These are phyloP conservation scores for Catostomus latipinnis DNA, from an alignment of 2,797 vertebrate species.

Conservation along the genomic window DNA sequence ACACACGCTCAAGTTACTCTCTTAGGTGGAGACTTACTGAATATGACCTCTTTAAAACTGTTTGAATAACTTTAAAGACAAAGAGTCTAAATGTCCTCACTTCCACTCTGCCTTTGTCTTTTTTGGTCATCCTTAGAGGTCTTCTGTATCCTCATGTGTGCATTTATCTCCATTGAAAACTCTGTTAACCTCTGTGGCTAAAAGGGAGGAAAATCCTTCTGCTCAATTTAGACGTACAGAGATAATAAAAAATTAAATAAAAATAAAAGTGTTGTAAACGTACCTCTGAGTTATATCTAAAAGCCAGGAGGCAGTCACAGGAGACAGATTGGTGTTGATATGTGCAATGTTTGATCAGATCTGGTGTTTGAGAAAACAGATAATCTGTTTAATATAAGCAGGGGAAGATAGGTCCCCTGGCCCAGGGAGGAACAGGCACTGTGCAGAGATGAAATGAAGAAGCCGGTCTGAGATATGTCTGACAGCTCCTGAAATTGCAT, in stretches of 20 bases:
- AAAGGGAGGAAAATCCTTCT: conserved; percentile 19
- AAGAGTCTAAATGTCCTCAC: conserved; percentile 30
- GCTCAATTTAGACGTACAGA: not conserved
- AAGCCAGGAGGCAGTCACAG: conserved; percentile 39
- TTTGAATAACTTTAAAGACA: conserved; percentile 35
- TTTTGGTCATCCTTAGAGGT: conserved; percentile 6
- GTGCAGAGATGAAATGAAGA: conserved; percentile 49
- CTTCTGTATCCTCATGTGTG: not conserved
- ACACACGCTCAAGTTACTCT: conserved; percentile 42
- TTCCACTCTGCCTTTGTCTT: conserved; percentile 23
- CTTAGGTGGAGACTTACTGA: conserved; percentile 28
- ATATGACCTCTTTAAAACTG: conserved; percentile 37
- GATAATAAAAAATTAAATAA: conserved; percentile 1
- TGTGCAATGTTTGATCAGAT: conserved; percentile 57
- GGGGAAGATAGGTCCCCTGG: conserved; percentile 57
- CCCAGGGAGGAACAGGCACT: conserved; percentile 8
- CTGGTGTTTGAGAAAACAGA: conserved; percentile 59
- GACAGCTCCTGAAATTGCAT: conserved; percentile 61
- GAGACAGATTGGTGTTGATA: conserved; percentile 56
- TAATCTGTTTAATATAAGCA: conserved; percentile 67
- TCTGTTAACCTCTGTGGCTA: conserved; percentile 41
- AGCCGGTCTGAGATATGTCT: conserved; percentile 44
- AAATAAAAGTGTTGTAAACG: conserved; percentile 37
- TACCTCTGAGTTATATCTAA: conserved; percentile 30
- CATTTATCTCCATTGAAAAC: conserved; percentile 21